Evolutionary conservation across 2,797 vertebrate species (phyloP).

Genomic region (Sarcophilus harrisii): DNA sequence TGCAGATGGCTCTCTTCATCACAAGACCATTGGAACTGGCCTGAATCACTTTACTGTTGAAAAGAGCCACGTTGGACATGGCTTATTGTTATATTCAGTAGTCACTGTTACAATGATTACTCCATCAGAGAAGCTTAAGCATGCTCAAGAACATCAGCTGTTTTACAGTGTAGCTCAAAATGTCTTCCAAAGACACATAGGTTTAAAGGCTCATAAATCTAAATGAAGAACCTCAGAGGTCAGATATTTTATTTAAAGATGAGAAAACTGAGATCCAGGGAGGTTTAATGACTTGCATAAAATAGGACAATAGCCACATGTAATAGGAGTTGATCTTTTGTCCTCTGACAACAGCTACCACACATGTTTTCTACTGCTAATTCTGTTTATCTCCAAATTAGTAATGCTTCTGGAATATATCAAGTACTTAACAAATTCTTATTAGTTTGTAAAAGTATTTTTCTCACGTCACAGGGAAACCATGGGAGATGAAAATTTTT

Average conservation of each 20-base stretch:
- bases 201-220: background rate
- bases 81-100: background rate
- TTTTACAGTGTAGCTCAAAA: background rate
- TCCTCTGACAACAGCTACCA: background rate
- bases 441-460: background rate
- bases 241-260: background rate
- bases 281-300: background rate
- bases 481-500: background rate
- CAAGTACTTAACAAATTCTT: background rate
- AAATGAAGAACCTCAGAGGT: background rate
- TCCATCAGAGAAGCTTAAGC: background rate
- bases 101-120: background rate
- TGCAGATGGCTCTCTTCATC: too few species aligned
- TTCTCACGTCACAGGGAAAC: background rate
- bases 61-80: too few species aligned
- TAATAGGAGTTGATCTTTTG: background rate
- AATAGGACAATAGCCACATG: background rate
- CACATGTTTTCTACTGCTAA: background rate
- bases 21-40: too few species aligned
- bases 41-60: too few species aligned
- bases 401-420: background rate
- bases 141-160: background rate
- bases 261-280: background rate
- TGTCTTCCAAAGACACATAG: background rate
- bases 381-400: background rate